Evolutionary conservation across 2,113 vertebrate genomes (phyloP).

Genomic region (Sciurus niger): DNA sequence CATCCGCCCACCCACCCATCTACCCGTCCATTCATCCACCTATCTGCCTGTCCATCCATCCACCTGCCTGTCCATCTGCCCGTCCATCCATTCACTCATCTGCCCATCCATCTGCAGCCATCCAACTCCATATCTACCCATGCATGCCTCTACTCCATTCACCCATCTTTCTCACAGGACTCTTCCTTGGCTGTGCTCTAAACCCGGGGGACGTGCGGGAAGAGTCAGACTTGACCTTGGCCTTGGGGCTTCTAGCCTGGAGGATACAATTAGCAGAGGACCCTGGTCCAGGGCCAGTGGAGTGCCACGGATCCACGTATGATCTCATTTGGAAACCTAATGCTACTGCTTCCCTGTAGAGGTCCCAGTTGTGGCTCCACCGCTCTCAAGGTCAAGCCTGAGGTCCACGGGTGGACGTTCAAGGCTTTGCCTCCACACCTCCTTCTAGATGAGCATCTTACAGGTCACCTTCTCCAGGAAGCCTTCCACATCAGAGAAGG

Average conservation of each 20-base stretch:
- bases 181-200: not conserved
- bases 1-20: too few species aligned
- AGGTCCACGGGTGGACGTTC: not conserved
- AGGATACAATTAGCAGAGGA: not conserved
- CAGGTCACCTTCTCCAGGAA: not conserved
- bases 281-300: not conserved
- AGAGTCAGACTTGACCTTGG: not conserved
- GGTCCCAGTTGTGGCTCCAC: not conserved
- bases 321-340: not conserved
- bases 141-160: not conserved
- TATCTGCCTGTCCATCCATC: not conserved
- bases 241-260: not conserved
- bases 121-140: fast-evolving
- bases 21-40: not conserved
- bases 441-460: not conserved
- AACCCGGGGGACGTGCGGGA: too few species aligned
- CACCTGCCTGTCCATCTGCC: not conserved
- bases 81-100: not conserved
- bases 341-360: too few species aligned
- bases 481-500: not conserved
- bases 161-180: not conserved
- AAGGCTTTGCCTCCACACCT: not conserved
- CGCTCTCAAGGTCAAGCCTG: not conserved
- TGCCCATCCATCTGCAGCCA: not conserved
- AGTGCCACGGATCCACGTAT: not conserved